A percentile compares a stretch with the other conserved stretches of the same genome.
Evolutionary conservation across 2,888 invertebrate species (phyloP).

Genomic region (Athrips mouffetella): DNA sequence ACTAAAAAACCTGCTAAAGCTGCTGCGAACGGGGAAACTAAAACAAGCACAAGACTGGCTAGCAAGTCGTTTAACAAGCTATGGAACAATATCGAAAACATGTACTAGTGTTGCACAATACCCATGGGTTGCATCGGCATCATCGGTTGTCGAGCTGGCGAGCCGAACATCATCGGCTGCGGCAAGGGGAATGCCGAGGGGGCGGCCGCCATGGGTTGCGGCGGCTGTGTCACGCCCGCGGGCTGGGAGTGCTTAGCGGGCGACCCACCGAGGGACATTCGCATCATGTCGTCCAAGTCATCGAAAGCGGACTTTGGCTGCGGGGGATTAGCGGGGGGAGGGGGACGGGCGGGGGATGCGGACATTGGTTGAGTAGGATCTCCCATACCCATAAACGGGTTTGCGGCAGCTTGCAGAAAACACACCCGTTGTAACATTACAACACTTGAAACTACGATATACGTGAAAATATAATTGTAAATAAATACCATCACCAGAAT

Average conservation of each 20-base stretch:
- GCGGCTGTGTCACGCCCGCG: slow-evolving; percentile 60
- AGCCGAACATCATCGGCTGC: slow-evolving; percentile 69
- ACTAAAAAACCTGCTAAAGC: slow-evolving; percentile 9
- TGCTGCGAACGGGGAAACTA: slow-evolving; percentile 3
- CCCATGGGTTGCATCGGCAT: slow-evolving; percentile 73
- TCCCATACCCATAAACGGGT: slow-evolving; percentile 83
- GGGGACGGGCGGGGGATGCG: slow-evolving; percentile 74
- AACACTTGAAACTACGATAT: too few species aligned
- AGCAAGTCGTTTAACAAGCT: slow-evolving; percentile 11
- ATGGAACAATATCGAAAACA: slow-evolving; percentile 11
- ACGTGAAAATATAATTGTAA: too few species aligned
- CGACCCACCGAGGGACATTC: slow-evolving; percentile 82
- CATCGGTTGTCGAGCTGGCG: slow-evolving; percentile 67
- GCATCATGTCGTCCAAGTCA: slow-evolving; percentile 83
- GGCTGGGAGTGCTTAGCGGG: slow-evolving; percentile 64
- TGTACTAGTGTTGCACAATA: slow-evolving; percentile 33
- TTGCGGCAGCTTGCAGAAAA: slow-evolving; percentile 56
- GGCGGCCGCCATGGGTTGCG: slow-evolving; percentile 55
- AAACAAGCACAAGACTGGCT: slow-evolving; percentile 9
- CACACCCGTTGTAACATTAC: slow-evolving; percentile 8
- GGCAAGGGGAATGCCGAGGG: slow-evolving; percentile 34
- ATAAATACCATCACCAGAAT: background rate
- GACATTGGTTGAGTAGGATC: slow-evolving; percentile 68
- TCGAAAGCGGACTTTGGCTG: slow-evolving; percentile 81
- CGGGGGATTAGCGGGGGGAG: slow-evolving; percentile 61